Evolutionary conservation across 2,797 vertebrate species (phyloP), one percentile per base, ranked within the genome.

Genomic region (Loris lydekkerianus): DNA sequence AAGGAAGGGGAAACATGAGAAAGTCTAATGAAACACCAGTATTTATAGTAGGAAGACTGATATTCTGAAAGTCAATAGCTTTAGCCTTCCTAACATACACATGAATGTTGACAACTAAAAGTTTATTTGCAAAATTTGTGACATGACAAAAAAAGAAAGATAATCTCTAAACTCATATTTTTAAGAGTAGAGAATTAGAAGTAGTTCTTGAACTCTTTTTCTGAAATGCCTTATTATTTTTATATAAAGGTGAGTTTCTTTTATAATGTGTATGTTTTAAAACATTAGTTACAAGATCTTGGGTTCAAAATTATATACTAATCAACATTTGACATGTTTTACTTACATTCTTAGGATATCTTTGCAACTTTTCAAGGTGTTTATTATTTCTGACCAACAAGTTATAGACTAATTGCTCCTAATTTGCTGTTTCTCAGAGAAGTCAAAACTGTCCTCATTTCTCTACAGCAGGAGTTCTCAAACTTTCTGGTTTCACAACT

Each of bases 61-160:
- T 31, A 49, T 37, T 73, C 37, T 88, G 43, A 92, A 94, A 91
- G 46, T 65, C 27, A 63, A 43, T 34, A 43, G 34, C 27, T 67
- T 67, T 72, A 56, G 5, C 18, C 23, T 95, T 94, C 92, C 82
- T 91, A 69, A 86, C 53, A 81, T 81, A 86, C 20, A 86, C 95
- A 49, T 61, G 21, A 96, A 29, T 11, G 3, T 49, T 83, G n/a
- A 93, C 87, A 70, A 29, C 1, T 60, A 80, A 80, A 56, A 86
- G 3, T 23, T 80, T 69, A 65, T 63, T 80, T 90, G 77, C 46
- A 88, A 94, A 91, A 82, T 91, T 31, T 87, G 34, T 70, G 43
- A 94, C 46, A 40, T 63, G 58, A 49, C 31, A 34, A 73, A 77
- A 29, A 31, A 18, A 3, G 15, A 10, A 65, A 81, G 15, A 3